These are phyloP conservation scores for Grammomys dolichurus DNA, from an alignment of 2,113 vertebrate genomes.

Conservation along the genomic window DNA sequence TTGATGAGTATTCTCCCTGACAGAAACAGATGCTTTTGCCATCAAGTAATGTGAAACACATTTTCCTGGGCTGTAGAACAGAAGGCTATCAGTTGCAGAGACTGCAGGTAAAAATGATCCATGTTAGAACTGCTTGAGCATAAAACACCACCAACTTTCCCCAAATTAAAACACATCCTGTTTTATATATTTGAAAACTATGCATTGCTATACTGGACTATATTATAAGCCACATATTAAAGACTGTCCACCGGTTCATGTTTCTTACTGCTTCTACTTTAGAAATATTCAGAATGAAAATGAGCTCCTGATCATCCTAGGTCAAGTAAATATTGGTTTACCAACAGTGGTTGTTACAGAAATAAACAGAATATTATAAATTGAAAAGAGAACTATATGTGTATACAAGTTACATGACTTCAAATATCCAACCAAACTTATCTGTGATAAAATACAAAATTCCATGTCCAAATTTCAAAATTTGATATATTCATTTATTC, in stretches of 20 bases:
- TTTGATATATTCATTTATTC: neutral
- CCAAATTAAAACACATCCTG: neutral
- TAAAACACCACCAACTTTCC: slow-evolving; percentile 7
- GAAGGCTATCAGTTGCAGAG: slow-evolving; percentile 52
- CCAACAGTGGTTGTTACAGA: neutral
- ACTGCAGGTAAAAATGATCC: slow-evolving; percentile 11
- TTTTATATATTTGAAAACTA: neutral
- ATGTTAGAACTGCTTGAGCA: neutral
- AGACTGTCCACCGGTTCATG: neutral
- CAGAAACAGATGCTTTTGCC: slow-evolving; percentile 76
- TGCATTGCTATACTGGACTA: neutral
- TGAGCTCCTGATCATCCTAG: neutral
- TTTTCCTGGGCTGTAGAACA: slow-evolving; percentile 48
- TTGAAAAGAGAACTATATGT: neutral
- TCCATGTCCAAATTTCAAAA: neutral
- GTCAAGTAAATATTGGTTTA: neutral
- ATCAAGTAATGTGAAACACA: slow-evolving; percentile 51
- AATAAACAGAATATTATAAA: neutral
- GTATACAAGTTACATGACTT: neutral
- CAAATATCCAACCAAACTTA: neutral
- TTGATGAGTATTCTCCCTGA: slow-evolving; percentile 51
- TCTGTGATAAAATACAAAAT: slow-evolving; percentile 28
- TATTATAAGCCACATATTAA: slow-evolving; percentile 16
- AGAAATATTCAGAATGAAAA: slow-evolving; percentile 22
- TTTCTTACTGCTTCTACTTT: neutral